These are phyloP conservation scores for Cebus imitator DNA, from an alignment of 2,113 vertebrate species.

Conservation along the genomic window DNA sequence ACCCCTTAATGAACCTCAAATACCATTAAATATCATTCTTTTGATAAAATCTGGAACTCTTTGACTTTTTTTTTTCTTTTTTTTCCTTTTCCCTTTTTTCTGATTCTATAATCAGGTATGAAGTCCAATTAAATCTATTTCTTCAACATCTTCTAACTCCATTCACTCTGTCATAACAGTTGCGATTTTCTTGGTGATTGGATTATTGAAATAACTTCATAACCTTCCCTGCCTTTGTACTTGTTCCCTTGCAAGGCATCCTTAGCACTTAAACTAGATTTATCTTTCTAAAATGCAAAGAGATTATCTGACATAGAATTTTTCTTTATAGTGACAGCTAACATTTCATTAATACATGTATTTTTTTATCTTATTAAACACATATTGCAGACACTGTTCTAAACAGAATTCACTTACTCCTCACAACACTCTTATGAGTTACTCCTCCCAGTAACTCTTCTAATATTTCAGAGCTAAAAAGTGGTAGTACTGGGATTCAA, in stretches of 20 bases:
- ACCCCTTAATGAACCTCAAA: background rate
- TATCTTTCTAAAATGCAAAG: conserved; percentile 36
- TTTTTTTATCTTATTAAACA: background rate
- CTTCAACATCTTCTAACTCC: background rate
- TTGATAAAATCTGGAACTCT: background rate
- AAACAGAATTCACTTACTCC: background rate
- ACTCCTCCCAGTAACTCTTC: background rate
- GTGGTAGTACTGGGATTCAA: background rate
- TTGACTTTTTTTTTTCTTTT: background rate
- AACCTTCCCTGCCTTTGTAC: background rate
- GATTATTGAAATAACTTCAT: background rate
- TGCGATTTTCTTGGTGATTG: background rate
- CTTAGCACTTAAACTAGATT: background rate
- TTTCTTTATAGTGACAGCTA: background rate
- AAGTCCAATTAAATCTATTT: background rate
- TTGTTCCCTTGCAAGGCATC: background rate
- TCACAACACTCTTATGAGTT: background rate
- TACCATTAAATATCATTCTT: background rate
- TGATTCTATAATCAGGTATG: background rate
- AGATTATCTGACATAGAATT: background rate
- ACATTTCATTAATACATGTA: background rate
- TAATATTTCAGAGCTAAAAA: background rate
- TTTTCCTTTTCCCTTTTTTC: background rate
- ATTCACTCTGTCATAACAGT: background rate
- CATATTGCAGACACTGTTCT: background rate